These are phyloP conservation scores for Leptatherina wallacei DNA, from an alignment of 2,797 vertebrate genomes.

Conservation along the genomic window DNA sequence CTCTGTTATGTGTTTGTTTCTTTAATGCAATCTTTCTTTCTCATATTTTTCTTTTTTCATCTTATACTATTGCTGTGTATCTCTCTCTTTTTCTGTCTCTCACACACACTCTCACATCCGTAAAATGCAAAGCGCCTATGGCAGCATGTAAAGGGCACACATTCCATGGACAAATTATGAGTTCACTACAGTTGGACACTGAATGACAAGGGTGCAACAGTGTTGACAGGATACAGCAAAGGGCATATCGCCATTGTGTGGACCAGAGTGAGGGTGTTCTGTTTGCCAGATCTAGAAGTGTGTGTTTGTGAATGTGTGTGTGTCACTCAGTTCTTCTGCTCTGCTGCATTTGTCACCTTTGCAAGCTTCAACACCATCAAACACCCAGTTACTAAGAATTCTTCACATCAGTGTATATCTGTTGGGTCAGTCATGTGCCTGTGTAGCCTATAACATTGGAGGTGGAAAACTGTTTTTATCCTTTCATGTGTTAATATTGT, in stretches of 20 bases:
- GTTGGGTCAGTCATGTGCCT: conserved; percentile 2
- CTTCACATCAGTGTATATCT: not conserved
- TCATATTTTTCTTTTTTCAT: not conserved
- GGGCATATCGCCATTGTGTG: not conserved
- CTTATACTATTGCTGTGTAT: no score
- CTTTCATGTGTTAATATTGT: not conserved
- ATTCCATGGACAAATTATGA: not conserved
- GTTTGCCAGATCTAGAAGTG: not conserved
- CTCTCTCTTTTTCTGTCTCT: not conserved
- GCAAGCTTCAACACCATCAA: not conserved
- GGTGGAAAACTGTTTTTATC: not conserved
- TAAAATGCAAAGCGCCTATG: conserved; percentile 14
- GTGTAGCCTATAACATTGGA: not conserved
- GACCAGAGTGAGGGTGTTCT: not conserved
- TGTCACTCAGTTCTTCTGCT: conserved; percentile 5
- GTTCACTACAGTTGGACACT: conserved; percentile 1
- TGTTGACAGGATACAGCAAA: not conserved
- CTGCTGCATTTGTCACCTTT: conserved; percentile 20
- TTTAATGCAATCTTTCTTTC: not conserved
- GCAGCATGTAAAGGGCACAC: conserved; percentile 14
- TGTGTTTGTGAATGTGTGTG: not conserved
- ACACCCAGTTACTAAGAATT: conserved; percentile 9
- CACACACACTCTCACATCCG: not conserved
- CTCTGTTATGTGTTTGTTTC: not conserved
- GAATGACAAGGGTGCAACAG: conserved; percentile 3